A percentile compares a stretch with the other conserved stretches of the same genome.
Evolutionary conservation across 2,797 vertebrate genomes (phyloP).

Genomic region (Scolopax bukidnonensis): DNA sequence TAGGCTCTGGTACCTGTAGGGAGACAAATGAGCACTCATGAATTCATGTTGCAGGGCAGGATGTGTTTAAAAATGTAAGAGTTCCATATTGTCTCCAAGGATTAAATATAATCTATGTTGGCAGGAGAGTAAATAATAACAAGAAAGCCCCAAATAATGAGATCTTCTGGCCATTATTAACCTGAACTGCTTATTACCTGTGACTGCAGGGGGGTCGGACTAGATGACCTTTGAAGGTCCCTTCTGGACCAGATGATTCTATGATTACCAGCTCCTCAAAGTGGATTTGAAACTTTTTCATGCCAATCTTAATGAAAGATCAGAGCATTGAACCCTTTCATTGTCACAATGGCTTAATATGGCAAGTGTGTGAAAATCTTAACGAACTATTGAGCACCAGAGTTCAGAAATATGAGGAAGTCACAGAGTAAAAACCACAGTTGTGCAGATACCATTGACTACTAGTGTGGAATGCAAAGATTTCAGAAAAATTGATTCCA

Average conservation of each 20-base stretch:
- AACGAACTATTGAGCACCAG: neutral
- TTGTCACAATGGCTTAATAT: neutral
- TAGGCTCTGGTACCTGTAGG: neutral
- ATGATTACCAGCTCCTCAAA: neutral
- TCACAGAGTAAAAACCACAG: neutral
- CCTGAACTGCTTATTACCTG: neutral
- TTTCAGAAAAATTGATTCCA: neutral
- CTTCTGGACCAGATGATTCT: no score
- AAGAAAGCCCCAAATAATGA: neutral
- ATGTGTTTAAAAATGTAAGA: neutral
- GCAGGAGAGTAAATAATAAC: neutral
- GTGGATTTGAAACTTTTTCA: neutral
- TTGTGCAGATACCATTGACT: neutral
- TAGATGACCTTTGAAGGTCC: no score
- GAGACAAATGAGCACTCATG: neutral
- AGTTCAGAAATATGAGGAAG: neutral
- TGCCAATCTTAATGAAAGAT: neutral
- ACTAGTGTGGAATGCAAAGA: neutral
- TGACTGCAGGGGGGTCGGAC: no score
- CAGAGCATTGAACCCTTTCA: neutral
- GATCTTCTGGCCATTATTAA: neutral
- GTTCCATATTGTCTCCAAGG: neutral
- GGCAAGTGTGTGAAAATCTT: neutral
- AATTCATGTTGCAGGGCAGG: rapidly evolving
- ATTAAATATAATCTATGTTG: neutral